Evolutionary conservation across 2,888 invertebrate species (phyloP).

Genomic region (Pristionchus japonicus): DNA sequence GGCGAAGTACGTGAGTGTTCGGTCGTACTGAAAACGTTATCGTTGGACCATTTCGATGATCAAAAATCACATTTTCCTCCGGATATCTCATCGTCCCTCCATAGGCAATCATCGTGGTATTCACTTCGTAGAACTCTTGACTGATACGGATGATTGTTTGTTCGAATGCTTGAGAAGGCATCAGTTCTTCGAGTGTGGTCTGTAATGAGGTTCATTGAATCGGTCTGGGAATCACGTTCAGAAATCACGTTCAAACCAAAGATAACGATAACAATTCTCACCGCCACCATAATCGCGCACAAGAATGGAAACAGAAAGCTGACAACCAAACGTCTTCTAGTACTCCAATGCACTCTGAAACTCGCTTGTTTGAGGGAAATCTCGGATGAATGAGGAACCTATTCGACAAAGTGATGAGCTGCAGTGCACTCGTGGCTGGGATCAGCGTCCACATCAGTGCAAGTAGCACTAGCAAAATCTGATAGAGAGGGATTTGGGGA

Average conservation of each 20-base stretch:
- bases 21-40: neutral
- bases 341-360: neutral
- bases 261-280: neutral
- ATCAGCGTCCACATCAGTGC: conserved; percentile 12
- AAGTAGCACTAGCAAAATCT: neutral
- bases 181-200: neutral
- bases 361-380: neutral
- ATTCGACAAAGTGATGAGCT: neutral
- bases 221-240: neutral
- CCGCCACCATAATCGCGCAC: neutral
- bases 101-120: neutral
- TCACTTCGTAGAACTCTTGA: neutral
- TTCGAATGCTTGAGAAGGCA: neutral
- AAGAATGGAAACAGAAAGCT: neutral
- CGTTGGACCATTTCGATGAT: no score
- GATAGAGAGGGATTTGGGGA: neutral
- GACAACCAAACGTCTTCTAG: neutral
- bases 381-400: neutral
- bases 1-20: neutral
- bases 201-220: neutral
- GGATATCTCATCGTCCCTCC: neutral
- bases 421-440: neutral
- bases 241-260: neutral
- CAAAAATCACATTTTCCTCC: neutral
- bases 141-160: neutral